Base-by-base conservation (phyloP, 2,113 vertebrate species). In the Mobula hypostoma region DNA sequence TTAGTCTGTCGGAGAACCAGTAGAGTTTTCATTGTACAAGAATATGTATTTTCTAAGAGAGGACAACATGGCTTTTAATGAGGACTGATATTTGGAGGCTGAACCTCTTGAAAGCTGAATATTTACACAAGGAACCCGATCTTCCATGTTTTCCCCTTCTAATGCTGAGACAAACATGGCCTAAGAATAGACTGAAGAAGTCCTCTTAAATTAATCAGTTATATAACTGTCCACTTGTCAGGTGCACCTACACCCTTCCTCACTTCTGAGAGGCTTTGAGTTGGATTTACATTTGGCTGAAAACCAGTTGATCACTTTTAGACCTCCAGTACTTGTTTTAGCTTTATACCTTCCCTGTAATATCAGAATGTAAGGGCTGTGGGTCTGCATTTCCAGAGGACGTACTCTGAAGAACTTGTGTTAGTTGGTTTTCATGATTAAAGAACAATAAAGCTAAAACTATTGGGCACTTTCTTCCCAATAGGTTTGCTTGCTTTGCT, bases 1-100 rank as follows among this genome's bases (percentile, higher is more conserved):
- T 96, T 96, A 97, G 96, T 95, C 95, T 95, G 96, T 96, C 96
- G 96, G 95, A 95, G 95, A 96, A 97, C 95, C 95, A 96, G 95
- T 96, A 96, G 95, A 96, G 95, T 95, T 95, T 96, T 97, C 96
- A 95, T 48, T 95, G 82, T 95, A 95, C 96, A 96, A 96, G 88
- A 9, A 66, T 66, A 70, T 70, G 32, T 83, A 0, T 8, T 36
- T 8, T 7, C 40, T 24, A 85, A 24, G 40, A 56, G 15, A 24
- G 21, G 24, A 83, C 21, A 56, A 5, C 48, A 21, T 85, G 21
- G 79, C 36, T 40, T 19, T 15, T 82, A 82, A 40, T 82, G 36
- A 85, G 9, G 82, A 85, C 48, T 58, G 48, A 85, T 85, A 7
- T 85, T 85, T 85, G 40, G 40, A 21, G 48, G 19, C 7, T 85